phyloP scores from a whole-genome alignment of 2,888 invertebrate genomes.

The Rhaphigaster nebulosa region DNA sequence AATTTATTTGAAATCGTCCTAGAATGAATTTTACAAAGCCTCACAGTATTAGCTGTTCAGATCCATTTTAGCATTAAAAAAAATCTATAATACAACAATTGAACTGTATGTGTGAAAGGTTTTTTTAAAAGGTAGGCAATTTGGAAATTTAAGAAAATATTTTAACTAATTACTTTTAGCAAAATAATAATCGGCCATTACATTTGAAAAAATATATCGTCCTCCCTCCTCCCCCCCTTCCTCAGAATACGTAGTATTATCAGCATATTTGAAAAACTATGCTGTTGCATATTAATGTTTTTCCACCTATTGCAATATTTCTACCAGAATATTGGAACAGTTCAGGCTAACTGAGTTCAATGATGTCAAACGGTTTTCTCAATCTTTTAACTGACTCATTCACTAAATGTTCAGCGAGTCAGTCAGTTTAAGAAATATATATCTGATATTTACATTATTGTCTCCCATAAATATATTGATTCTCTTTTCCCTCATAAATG shows the following conservation, averaged over 20 bases:
- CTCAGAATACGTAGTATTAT: neutral
- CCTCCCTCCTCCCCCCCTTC: no score
- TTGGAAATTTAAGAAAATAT: neutral
- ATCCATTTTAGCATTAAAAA: no score
- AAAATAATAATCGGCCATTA: neutral
- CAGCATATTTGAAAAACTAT: neutral
- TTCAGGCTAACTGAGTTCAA: neutral
- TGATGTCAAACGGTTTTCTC: slow-evolving; percentile 2
- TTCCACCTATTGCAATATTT: neutral
- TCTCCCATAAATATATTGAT: no score
- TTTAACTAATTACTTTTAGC: neutral
- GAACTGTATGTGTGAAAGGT: neutral
- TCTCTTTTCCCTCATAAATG: no score
- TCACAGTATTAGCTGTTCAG: no score
- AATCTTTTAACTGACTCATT: neutral
- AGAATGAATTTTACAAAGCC: no score
- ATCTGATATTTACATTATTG: neutral
- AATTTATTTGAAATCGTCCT: no score
- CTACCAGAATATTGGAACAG: neutral
- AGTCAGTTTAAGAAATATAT: neutral
- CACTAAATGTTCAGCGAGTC: neutral
- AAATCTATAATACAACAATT: no score
- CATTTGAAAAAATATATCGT: no score
- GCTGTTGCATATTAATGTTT: neutral
- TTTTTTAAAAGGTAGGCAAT: neutral